These are phyloP conservation scores for Apodemus agrarius DNA, from an alignment of 2,797 vertebrate species.

Conservation along the genomic window DNA sequence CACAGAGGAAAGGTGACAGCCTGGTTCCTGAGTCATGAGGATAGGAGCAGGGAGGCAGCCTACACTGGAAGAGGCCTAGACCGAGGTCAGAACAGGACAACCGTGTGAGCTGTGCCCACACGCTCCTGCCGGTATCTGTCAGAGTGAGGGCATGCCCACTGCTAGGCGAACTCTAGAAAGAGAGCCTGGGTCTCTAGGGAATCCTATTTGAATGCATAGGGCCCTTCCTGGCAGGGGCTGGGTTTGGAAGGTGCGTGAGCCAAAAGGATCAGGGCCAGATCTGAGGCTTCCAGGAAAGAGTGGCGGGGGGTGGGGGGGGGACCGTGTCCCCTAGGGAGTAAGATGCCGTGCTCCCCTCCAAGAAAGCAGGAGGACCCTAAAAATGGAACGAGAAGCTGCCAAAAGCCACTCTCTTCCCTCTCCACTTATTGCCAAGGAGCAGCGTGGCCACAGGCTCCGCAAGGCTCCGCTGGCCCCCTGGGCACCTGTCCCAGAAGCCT, in stretches of 20 bases:
- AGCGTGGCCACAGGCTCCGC: not conserved
- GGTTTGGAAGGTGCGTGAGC: not conserved
- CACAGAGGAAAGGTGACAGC: not conserved
- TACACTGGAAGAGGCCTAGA: not conserved
- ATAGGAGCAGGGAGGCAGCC: not conserved
- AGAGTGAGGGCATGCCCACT: not conserved
- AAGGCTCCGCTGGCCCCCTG: conserved; percentile 53
- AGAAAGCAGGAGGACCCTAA: conserved; percentile 30
- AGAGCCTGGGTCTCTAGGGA: not conserved
- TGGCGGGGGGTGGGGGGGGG: fast-evolving
- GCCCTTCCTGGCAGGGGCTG: not conserved
- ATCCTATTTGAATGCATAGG: not conserved
- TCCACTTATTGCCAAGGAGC: conserved; percentile 64
- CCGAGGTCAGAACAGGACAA: not conserved
- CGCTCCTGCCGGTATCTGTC: not conserved
- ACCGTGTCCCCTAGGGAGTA: not conserved
- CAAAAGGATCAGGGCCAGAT: not conserved
- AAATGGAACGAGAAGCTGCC: conserved; percentile 21
- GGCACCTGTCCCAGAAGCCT: conserved; percentile 79
- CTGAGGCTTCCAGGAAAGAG: not conserved
- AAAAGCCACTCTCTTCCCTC: conserved; percentile 15
- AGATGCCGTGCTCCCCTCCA: not conserved
- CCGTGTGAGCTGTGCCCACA: not conserved
- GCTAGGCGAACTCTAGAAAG: not conserved
- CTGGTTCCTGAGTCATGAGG: not conserved